Conservation (phyloP, 2,797 vertebrate species). For the Syngnathus rostellatus region DNA sequence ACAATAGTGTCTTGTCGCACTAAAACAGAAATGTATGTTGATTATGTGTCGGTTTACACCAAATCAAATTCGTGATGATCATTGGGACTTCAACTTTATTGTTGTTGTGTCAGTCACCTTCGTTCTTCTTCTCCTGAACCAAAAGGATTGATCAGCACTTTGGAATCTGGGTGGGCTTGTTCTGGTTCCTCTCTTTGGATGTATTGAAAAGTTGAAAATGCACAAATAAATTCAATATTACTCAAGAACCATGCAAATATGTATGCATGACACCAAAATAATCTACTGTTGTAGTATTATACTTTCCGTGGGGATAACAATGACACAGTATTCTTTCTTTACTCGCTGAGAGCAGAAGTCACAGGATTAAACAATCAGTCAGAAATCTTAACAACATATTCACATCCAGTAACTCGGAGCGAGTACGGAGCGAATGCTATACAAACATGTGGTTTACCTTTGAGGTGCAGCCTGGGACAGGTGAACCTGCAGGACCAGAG, state of each 20-base stretch:
- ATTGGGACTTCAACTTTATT: not conserved
- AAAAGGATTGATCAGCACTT: conserved; percentile 57
- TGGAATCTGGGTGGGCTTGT: not conserved
- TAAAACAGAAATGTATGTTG: not conserved
- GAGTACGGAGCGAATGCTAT: not conserved
- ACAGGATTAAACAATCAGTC: not conserved
- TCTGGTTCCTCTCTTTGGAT: not conserved
- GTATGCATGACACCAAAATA: not conserved
- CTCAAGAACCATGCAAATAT: not conserved
- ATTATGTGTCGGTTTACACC: not conserved
- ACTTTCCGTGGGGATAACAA: not conserved
- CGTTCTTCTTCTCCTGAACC: conserved; percentile 53
- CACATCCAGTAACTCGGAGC: no score
- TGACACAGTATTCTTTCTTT: no score
- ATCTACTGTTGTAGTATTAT: not conserved
- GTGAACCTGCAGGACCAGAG: conserved; percentile 30
- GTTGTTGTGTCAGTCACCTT: conserved; percentile 40
- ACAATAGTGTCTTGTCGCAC: conserved; percentile 5
- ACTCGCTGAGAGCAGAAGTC: no score
- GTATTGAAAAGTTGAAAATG: not conserved
- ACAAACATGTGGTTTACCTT: not conserved
- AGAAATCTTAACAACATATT: not conserved
- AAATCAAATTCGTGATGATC: no score
- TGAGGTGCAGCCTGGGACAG: conserved; percentile 1
- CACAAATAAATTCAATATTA: not conserved